phyloP scores from a whole-genome alignment of 2,888 invertebrate genomes.

The Hydroisotoma schaefferi region DNA sequence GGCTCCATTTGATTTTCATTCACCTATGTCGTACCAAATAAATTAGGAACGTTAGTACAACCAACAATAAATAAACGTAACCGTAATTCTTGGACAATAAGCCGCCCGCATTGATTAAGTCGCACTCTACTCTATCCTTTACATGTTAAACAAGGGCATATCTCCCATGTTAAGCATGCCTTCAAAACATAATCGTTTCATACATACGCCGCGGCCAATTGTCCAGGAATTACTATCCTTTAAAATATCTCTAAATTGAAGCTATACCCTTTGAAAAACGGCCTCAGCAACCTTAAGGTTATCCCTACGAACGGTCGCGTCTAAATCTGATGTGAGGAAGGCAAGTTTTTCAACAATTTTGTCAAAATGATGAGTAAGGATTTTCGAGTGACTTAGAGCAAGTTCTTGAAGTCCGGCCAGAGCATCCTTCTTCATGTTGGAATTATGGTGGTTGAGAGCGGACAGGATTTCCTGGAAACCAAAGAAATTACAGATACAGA shows the following conservation, averaged over 20 bases:
- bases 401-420: slow-evolving; percentile 58
- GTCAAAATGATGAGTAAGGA: slow-evolving; percentile 61
- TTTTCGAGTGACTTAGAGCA: slow-evolving; percentile 53
- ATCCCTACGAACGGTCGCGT: slow-evolving; percentile 58
- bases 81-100: too few relatives aligned
- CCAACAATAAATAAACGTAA: too few relatives aligned
- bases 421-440: slow-evolving; percentile 63
- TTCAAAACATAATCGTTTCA: too few relatives aligned
- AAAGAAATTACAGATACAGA: neutral
- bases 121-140: too few relatives aligned
- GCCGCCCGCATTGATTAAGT: too few relatives aligned
- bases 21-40: too few relatives aligned
- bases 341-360: slow-evolving; percentile 66
- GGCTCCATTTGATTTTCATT: slow-evolving; percentile 61
- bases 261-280: slow-evolving; percentile 50
- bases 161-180: too few relatives aligned
- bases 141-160: too few relatives aligned
- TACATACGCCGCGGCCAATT: too few relatives aligned
- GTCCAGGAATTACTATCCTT: too few relatives aligned
- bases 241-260: neutral
- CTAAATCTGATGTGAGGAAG: slow-evolving; percentile 68
- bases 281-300: slow-evolving; percentile 55
- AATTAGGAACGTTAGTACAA: too few relatives aligned
- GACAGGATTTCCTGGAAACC: slow-evolving; percentile 54
- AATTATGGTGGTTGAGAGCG: slow-evolving; percentile 72